phyloP scores from a whole-genome alignment of 2,797 vertebrate genomes.

The Chaetophractus vellerosus region DNA sequence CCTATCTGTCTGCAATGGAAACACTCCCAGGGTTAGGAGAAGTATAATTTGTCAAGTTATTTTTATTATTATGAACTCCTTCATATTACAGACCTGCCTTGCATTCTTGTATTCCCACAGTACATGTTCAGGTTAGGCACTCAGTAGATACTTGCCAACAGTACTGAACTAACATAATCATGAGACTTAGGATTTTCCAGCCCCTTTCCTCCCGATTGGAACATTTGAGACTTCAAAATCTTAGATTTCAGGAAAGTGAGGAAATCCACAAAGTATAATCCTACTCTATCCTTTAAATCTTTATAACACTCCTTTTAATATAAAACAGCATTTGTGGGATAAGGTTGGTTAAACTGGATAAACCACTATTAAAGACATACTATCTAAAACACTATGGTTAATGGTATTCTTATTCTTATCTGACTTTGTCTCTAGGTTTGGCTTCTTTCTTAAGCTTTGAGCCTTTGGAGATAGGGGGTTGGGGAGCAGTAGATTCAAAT shows the following conservation, averaged over 20 bases:
- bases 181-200: conserved; percentile 22
- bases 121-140: neutral
- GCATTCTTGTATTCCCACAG: neutral
- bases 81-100: conserved; percentile 29
- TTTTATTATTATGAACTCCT: conserved; percentile 26
- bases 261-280: conserved; percentile 36
- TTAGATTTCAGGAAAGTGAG: neutral
- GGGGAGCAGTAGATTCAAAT: neutral
- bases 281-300: conserved; percentile 2
- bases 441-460: neutral
- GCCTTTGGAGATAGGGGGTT: neutral
- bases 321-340: conserved; percentile 40
- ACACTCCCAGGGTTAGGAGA: neutral
- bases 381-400: neutral
- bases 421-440: conserved; percentile 54
- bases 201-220: neutral
- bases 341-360: neutral
- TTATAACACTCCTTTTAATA: neutral
- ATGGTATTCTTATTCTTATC: neutral
- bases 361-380: neutral
- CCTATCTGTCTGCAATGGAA: neutral
- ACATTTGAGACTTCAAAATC: neutral
- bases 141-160: neutral
- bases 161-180: neutral
- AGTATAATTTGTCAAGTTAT: conserved; percentile 1